A percentile compares a stretch with the other conserved stretches of the same genome.
These are phyloP conservation scores for Acropora tenuis DNA, from an alignment of 64 coral and sea anemone species.

Conservation along the genomic window DNA sequence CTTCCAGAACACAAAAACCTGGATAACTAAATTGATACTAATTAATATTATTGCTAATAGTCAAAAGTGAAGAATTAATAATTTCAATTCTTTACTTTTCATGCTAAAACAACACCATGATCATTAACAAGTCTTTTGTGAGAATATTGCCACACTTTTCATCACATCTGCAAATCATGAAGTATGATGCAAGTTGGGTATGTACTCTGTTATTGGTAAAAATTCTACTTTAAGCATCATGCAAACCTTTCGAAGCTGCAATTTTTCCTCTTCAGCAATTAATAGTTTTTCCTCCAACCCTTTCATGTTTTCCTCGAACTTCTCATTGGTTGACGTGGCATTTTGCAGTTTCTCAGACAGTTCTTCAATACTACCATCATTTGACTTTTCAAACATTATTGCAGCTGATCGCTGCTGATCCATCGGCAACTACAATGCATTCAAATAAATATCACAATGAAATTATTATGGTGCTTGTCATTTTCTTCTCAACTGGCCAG, in stretches of 20 bases:
- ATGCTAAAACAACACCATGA: neutral
- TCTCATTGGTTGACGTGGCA: neutral
- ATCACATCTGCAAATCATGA: too few relatives aligned
- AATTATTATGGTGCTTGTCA: neutral
- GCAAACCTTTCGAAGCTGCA: constrained; percentile 20
- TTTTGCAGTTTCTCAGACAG: neutral
- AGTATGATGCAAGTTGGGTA: too few relatives aligned
- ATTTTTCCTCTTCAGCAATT: constrained; percentile 50
- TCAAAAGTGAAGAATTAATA: too few relatives aligned
- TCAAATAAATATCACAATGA: neutral
- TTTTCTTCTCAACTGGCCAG: too few relatives aligned
- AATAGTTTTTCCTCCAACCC: constrained; percentile 50
- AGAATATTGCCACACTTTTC: too few relatives aligned
- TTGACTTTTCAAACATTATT: constrained; percentile 20
- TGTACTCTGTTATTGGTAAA: too few relatives aligned
- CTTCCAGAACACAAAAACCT: too few relatives aligned
- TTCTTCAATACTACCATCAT: neutral
- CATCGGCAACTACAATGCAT: neutral
- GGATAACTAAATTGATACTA: too few relatives aligned
- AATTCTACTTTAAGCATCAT: neutral
- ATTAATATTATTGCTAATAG: too few relatives aligned
- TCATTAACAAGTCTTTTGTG: neutral
- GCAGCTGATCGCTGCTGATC: constrained; percentile 9
- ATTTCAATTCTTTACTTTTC: too few relatives aligned
- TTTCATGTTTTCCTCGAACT: constrained; percentile 15